These are phyloP conservation scores for Pangasius larnaudii DNA, from an alignment of 2,797 vertebrate genomes.

Conservation along the genomic window DNA sequence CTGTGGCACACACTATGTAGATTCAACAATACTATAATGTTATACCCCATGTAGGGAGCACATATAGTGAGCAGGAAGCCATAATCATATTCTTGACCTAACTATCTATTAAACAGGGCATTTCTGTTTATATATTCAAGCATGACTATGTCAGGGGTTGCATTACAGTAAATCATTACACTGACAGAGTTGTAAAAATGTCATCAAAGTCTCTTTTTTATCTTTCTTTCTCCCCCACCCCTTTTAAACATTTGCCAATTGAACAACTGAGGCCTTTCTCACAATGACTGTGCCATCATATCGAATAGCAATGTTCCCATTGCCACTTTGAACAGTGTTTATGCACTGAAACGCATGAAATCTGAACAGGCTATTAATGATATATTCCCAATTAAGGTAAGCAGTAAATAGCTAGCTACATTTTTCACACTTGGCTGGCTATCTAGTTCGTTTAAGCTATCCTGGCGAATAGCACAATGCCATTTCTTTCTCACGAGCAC, in stretches of 20 bases:
- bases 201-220: neutral
- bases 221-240: neutral
- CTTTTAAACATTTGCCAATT: neutral
- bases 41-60: neutral
- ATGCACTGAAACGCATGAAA: neutral
- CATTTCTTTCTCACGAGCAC: neutral
- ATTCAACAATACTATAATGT: neutral
- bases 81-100: neutral
- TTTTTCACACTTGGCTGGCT: neutral
- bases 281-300: too few species aligned
- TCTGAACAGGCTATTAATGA: neutral
- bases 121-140: neutral
- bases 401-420: neutral
- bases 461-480: neutral
- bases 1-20: too few species aligned
- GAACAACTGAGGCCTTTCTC: too few species aligned
- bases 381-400: neutral
- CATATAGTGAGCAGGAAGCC: neutral
- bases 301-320: too few species aligned
- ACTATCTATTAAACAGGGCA: neutral
- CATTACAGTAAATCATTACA: neutral
- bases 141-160: neutral
- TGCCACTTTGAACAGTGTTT: neutral
- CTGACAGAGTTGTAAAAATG: neutral
- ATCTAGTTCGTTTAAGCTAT: neutral